Base-by-base conservation (phyloP, 2,888 invertebrate species). In the Tachystola acroxantha region DNA sequence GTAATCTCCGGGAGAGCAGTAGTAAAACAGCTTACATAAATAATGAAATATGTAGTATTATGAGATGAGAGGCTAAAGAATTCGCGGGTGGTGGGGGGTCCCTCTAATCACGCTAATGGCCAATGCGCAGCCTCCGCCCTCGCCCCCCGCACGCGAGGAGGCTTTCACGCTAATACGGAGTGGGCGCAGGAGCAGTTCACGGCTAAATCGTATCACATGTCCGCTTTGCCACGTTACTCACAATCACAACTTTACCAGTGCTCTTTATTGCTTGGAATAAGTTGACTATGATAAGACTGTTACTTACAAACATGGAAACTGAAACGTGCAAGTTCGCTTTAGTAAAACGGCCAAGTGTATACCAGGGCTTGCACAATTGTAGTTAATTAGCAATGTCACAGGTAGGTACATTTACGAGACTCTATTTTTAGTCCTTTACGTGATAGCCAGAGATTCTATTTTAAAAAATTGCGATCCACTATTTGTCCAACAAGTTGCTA, bases 31-130 rank as follows among this genome's bases (percentile, higher is more conserved):
- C 75, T 68, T 79, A 76, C 79, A 85, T 85, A 79, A 85, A 84
- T 85, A 84, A 85, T 85, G 75, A 81, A 82, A 81, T 82, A 82
- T 84, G 79, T 80, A 76, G 75, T 80, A 82, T 82, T 81, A 84
- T 78, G 80, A 80, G 82, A 81, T 78, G 81, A 77, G 79, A 75
- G 79, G 72, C 79, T 80, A 77, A 82, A 82, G 82, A 82, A 84
- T 80, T 76, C 72, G 78, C 72, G 73, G 75, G 72, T 57, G 71
- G 69, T 48, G 64, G 64, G 65, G 69, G 65, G 72, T 56, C 69
- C 62, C 76, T 79, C 76, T 86, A 88, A 88, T 88, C 87, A 87
- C 76, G 82, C 84, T 88, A 88, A 88, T 88, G 86, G 86, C 80
- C 82, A 85, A 84, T 86, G 82, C 85, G 81, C 84, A 74, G 70